Evolutionary conservation across 2,888 invertebrate genomes (phyloP).

Genomic region (Lissonota sp.): DNA sequence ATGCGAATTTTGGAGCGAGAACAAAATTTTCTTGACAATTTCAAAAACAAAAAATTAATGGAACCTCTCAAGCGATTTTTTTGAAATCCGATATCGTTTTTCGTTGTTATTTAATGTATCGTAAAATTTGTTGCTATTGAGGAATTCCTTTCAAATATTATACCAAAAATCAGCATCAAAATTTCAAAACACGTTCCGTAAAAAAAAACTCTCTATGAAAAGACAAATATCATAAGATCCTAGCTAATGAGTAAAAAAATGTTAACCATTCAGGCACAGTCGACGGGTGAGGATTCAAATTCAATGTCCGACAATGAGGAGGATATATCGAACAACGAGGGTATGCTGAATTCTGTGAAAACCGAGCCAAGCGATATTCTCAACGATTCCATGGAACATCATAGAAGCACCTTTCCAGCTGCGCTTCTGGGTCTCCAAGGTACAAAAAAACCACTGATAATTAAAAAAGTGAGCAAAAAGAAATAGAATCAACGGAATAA

Average conservation of each 20-base stretch:
- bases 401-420: conserved; percentile 90
- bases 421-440: conserved; percentile 93
- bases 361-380: conserved; percentile 89
- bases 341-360: conserved; percentile 91
- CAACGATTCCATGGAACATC: conserved; percentile 88
- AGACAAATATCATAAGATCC: too few species aligned
- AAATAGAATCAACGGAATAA: neutral
- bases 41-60: too few species aligned
- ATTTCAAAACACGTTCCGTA: neutral
- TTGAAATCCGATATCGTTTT: too few species aligned
- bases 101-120: too few species aligned
- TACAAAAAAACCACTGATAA: conserved; percentile 76
- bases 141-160: too few species aligned
- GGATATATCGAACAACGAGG: conserved; percentile 87
- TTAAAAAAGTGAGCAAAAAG: neutral
- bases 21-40: too few species aligned
- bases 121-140: too few species aligned
- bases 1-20: too few species aligned
- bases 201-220: neutral
- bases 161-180: neutral
- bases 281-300: conserved; percentile 93
- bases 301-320: conserved; percentile 85
- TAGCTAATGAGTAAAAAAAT: too few species aligned
- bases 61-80: too few species aligned
- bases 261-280: conserved; percentile 85